phyloP scores from a whole-genome alignment of 2,888 invertebrate species.

The Plagodis dolabraria region DNA sequence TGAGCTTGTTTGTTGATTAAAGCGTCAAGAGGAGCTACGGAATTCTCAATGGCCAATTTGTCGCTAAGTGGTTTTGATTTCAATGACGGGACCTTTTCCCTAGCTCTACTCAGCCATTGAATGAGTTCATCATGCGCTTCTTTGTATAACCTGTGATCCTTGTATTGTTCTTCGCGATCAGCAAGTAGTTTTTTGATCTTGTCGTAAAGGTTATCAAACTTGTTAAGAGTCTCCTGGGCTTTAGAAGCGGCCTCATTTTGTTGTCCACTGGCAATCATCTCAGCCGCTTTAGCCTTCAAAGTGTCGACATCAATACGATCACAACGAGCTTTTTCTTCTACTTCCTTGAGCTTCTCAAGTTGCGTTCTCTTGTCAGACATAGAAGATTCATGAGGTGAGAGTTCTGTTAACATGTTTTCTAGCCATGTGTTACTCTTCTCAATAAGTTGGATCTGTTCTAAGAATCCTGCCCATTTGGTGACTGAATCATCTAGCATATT shows the following conservation, averaged over 20 bases:
- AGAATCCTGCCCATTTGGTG: slow-evolving; percentile 95
- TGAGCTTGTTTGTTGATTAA: slow-evolving; percentile 95
- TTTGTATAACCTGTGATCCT: slow-evolving; percentile 95
- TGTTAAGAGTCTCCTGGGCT: slow-evolving; percentile 93
- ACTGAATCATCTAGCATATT: slow-evolving; percentile 94
- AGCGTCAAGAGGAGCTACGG: slow-evolving; percentile 93
- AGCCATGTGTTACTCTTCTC: slow-evolving; percentile 93
- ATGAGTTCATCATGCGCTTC: slow-evolving; percentile 96
- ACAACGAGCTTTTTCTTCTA: slow-evolving; percentile 94
- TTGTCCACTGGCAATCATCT: slow-evolving; percentile 94
- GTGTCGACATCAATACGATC: slow-evolving; percentile 96
- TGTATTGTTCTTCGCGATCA: slow-evolving; percentile 93
- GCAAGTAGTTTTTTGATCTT: slow-evolving; percentile 90
- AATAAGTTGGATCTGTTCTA: slow-evolving; percentile 94
- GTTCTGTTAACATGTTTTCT: slow-evolving; percentile 89
- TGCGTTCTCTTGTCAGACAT: slow-evolving; percentile 94
- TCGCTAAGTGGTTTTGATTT: slow-evolving; percentile 94
- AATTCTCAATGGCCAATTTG: slow-evolving; percentile 94
- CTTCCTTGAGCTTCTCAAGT: slow-evolving; percentile 92
- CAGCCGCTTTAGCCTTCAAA: slow-evolving; percentile 92
- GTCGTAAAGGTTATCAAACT: slow-evolving; percentile 91
- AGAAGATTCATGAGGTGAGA: slow-evolving; percentile 90
- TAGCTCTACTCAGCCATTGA: slow-evolving; percentile 93
- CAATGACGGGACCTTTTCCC: slow-evolving; percentile 94
- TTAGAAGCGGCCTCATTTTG: slow-evolving; percentile 93